Conservation (phyloP, 2,888 invertebrate genomes). For the Hedya salicella region DNA sequence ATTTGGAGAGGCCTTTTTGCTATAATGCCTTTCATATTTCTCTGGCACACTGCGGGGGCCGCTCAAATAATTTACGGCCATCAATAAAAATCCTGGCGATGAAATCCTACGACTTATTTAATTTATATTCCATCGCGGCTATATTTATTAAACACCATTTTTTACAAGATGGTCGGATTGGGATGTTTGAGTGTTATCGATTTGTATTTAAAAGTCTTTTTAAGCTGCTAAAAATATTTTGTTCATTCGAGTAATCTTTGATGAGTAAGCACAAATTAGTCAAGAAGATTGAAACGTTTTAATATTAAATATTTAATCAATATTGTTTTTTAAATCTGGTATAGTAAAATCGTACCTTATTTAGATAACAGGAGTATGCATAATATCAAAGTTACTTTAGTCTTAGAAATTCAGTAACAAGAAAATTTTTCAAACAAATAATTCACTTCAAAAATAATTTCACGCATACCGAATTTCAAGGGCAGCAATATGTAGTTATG, state of each 20-base stretch:
- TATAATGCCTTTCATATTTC: constrained; percentile 84
- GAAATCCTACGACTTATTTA: constrained; percentile 82
- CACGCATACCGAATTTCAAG: no score
- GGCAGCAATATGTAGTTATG: no score
- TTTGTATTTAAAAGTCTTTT: neutral
- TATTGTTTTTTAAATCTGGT: no score
- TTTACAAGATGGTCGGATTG: constrained; percentile 42
- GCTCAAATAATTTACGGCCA: constrained; percentile 83
- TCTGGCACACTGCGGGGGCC: constrained; percentile 81
- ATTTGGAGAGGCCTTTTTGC: constrained; percentile 82
- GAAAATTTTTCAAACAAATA: no score
- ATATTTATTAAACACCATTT: constrained; percentile 79
- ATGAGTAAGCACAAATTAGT: no score
- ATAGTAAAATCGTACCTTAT: no score
- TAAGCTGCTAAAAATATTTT: neutral
- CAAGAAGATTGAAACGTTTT: no score
- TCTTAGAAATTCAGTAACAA: no score
- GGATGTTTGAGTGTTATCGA: constrained; percentile 15
- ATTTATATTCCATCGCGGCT: constrained; percentile 81
- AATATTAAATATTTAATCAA: no score
- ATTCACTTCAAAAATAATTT: no score
- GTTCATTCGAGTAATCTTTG: neutral
- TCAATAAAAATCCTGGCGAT: constrained; percentile 82
- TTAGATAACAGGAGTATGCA: no score
- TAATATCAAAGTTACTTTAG: no score